Conservation (phyloP, 2,797 vertebrate species). For the Gadopsis marmoratus region DNA sequence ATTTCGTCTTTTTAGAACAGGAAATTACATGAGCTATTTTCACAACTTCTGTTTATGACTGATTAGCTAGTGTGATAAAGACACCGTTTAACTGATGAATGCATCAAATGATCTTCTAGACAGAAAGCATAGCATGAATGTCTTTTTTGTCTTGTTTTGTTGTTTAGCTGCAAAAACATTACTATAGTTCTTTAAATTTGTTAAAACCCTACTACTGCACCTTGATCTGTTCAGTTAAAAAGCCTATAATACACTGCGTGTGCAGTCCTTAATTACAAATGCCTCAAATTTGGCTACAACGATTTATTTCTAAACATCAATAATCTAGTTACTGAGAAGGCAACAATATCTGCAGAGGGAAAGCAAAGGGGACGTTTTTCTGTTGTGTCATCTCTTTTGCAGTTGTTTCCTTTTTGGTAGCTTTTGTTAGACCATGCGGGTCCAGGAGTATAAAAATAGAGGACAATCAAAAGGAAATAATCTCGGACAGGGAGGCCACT, state of each 20-base stretch:
- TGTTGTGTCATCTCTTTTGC: background rate
- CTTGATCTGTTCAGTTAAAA: background rate
- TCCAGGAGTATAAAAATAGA: too few species aligned
- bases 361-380: background rate
- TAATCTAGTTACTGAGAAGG: background rate
- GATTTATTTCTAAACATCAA: background rate
- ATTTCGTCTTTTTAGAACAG: background rate
- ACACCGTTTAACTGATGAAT: background rate
- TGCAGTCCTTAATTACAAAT: background rate
- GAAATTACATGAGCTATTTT: background rate
- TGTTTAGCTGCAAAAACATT: background rate
- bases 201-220: background rate
- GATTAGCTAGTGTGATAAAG: background rate
- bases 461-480: constrained; percentile 54
- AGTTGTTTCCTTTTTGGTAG: background rate
- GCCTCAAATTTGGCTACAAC: background rate
- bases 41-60: background rate
- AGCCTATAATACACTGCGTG: background rate
- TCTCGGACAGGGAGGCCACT: constrained; percentile 9
- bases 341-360: background rate
- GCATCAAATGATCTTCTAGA: background rate
- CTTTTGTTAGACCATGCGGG: too few species aligned
- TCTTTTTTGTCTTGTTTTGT: background rate
- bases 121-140: background rate
- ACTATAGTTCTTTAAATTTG: background rate